Evolutionary conservation across 1,140 invertebrate species (phyloP).

Genomic region (Drosophila virilis): DNA sequence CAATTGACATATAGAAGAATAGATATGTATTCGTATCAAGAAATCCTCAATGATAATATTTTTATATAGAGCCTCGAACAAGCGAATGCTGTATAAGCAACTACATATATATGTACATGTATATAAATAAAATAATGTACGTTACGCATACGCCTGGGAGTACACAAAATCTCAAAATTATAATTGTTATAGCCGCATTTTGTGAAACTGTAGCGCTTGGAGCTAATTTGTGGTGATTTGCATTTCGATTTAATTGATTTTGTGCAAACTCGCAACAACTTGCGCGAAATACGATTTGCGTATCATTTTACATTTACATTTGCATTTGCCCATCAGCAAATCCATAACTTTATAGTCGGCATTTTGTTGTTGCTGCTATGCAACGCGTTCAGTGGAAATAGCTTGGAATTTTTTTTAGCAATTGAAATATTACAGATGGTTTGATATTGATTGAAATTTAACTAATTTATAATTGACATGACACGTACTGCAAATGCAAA

Average conservation of each 20-base stretch:
- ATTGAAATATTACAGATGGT: slow-evolving; percentile 16
- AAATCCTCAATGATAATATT: no score
- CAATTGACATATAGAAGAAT: no score
- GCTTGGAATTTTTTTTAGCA: slow-evolving; percentile 34
- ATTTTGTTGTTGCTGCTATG: slow-evolving; percentile 20
- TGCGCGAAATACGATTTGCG: slow-evolving; percentile 26
- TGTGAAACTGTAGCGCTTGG: slow-evolving; percentile 8
- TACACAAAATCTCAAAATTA: not conserved
- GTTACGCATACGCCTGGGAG: slow-evolving; percentile 9
- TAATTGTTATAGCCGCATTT: slow-evolving; percentile 3
- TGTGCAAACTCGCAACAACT: slow-evolving; percentile 40
- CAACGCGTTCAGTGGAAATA: slow-evolving; percentile 50
- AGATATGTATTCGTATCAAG: no score
- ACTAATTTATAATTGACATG: slow-evolving; percentile 23
- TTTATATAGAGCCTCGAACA: no score
- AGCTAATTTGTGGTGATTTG: slow-evolving; percentile 34
- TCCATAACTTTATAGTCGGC: not conserved
- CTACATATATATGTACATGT: no score
- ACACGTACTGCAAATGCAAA: slow-evolving; percentile 9
- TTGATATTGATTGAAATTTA: slow-evolving; percentile 5
- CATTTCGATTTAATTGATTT: slow-evolving; percentile 69
- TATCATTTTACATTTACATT: slow-evolving; percentile 34
- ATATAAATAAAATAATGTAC: not conserved
- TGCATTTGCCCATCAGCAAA: not conserved
- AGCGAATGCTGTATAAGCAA: no score